Base-by-base conservation (phyloP, 2,888 invertebrate species). In the Lochmaea capreae region DNA sequence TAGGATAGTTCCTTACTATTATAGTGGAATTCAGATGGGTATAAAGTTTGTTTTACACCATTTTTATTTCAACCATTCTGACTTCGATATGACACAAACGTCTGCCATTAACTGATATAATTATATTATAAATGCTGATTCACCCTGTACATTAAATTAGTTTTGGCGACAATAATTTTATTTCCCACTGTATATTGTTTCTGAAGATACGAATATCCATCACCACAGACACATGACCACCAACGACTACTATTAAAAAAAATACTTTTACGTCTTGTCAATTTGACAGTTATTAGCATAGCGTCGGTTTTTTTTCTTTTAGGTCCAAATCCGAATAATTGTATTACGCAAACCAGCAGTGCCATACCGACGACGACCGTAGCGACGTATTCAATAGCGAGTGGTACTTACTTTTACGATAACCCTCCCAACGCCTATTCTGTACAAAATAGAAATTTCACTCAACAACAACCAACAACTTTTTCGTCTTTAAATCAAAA, bases 371-470 rank as follows among this genome's bases (percentile, higher is more conserved):
- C 85, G 10, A 83, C 86, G 63, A 83, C 84, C 8, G 84, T 84
- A 6, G 79, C 86, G 6, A 82, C 87, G 5, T 87, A 87, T 78
- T 83, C 86, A 6, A 76, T 87, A 63, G 81, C 85, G 3, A 82
- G 83, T 71, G 84, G 84, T 73, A 80, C 87, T 39, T 87, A 86
- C 74, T 86, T 86, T 78, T 87, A 87, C 74, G 87, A 87, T 74
- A 77, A 74, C 43, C 80, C 85, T n/a, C 76, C 84, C 3, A 83
- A 83, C 42, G 83, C 81, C 72, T 86, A 85, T 78, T 80, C 85
- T 1, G 83, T 85, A 10, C 81, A 84, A 12, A 76, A 67, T 59
- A 82, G 86, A 62, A 79, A 84, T 22, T 85, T 86, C 68, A 78
- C 77, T 68, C 86, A 85, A 77, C 83, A 84, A 68, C 81, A 82